phyloP scores from a whole-genome alignment of 1,140 invertebrate genomes.

The Orius insidiosus region DNA sequence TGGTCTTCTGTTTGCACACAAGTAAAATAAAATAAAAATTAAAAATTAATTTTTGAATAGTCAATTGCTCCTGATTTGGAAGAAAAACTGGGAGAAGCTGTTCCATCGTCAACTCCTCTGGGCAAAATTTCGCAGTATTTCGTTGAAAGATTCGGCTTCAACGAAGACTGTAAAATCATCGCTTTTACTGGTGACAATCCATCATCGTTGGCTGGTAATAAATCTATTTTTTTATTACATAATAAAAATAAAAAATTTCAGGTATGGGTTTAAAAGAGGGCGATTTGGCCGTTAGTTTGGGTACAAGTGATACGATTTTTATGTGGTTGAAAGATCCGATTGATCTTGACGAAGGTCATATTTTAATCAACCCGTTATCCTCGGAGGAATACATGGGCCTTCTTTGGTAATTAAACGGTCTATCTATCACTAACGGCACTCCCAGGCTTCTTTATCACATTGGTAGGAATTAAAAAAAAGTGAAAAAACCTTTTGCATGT shows the following conservation, averaged over 20 bases:
- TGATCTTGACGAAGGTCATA: constrained; percentile 55
- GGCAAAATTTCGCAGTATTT: constrained; percentile 43
- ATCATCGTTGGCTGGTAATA: constrained; percentile 56
- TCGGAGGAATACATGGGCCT: constrained; percentile 66
- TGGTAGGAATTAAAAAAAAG: constrained; percentile 3
- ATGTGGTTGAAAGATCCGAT: constrained; percentile 53
- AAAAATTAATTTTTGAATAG: constrained; percentile 13
- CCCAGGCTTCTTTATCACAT: constrained; percentile 7
- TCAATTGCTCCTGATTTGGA: constrained; percentile 41
- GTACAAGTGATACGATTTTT: constrained; percentile 85
- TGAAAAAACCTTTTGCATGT: constrained; percentile 5
- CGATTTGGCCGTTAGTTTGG: constrained; percentile 77
- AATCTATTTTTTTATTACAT: too few relatives aligned
- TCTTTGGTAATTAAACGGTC: constrained; percentile 44
- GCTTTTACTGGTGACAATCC: constrained; percentile 93
- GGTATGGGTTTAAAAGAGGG: constrained; percentile 63
- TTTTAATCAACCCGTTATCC: constrained; percentile 71
- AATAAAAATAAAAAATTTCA: too few relatives aligned
- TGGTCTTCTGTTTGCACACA: constrained; percentile 64
- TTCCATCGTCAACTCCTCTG: constrained; percentile 46
- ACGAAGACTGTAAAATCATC: constrained; percentile 56
- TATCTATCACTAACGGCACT: constrained; percentile 1
- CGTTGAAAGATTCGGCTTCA: constrained; percentile 44
- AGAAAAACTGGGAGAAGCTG: constrained; percentile 50
- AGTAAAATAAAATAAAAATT: constrained; percentile 27